Evolutionary conservation across 2,888 invertebrate species (phyloP), one percentile per base, ranked within the genome.

Genomic region (Temnothorax unifasciatus): DNA sequence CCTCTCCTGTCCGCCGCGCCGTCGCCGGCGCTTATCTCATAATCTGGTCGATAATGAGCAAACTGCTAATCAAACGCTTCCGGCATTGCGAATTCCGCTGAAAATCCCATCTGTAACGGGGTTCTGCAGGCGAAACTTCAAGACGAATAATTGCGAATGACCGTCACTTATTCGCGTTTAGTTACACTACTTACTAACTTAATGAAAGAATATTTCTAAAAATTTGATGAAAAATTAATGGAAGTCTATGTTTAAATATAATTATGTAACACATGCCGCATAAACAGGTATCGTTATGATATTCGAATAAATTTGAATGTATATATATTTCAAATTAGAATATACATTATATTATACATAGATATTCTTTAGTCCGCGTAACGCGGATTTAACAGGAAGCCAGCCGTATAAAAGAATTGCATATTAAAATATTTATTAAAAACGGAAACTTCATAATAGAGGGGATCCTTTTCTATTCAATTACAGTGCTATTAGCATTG

Each of bases 1-100:
- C 88, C 87, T 86, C 86, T 87, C 85, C 84, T 76, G 83, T 83
- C 4, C 21, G 47, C 38, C n/a, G n/a, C n/a, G n/a, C n/a, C 52
- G 21, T 34, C 34, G 25, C 5, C 25, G 29, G 74, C 82, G 83
- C 83, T 73, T 90, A 85, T 82, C 87, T 88, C 87, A 69, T 82
- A 73, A 66, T 41, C 74, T 59, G 66, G 74, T 89, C 86, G 86
- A 90, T 91, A 91, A 91, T 88, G 87, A 90, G 82, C 82, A 85
- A 87, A 91, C 86, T 88, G 85, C 79, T 88, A 90, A 89, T 91
- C 91, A 91, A 88, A 89, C 83, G 41, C 75, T 91, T 91, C 91
- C 91, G 91, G 86, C 63, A 63, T 77, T 64, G 69, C 77, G 38
- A 79, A 54, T 69, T 64, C 71, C 21, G 13, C 44, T 38, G 75